phyloP scores from a whole-genome alignment of 2,113 vertebrate species.

The Epinephelus cyanopodus region DNA sequence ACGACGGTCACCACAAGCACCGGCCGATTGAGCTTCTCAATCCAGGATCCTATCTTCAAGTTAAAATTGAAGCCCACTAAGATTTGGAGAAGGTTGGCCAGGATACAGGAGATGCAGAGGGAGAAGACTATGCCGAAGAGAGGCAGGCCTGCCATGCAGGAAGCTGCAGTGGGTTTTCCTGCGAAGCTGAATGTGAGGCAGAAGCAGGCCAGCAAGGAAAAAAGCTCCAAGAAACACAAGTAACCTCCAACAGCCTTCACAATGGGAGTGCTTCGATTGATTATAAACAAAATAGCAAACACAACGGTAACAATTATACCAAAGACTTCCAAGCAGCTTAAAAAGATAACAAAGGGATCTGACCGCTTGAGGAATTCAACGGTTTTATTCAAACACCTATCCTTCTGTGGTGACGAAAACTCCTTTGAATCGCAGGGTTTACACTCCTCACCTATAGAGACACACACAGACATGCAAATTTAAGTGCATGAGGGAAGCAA shows the following conservation, averaged over 20 bases:
- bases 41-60: not conserved
- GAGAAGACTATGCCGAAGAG: slow-evolving; percentile 69
- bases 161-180: slow-evolving; percentile 15
- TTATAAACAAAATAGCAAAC: slow-evolving; percentile 55
- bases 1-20: slow-evolving; percentile 40
- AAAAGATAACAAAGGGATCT: slow-evolving; percentile 41
- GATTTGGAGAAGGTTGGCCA: slow-evolving; percentile 79
- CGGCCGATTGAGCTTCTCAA: slow-evolving; percentile 65
- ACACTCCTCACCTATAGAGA: slow-evolving; percentile 50
- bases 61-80: slow-evolving; percentile 71
- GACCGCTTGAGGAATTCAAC: slow-evolving; percentile 51
- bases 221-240: slow-evolving; percentile 72
- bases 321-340: slow-evolving; percentile 8
- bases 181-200: slow-evolving; percentile 46
- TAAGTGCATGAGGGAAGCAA: not conserved
- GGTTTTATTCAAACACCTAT: slow-evolving; percentile 49
- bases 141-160: slow-evolving; percentile 56
- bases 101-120: slow-evolving; percentile 75
- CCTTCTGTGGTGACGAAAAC: slow-evolving; percentile 43
- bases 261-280: slow-evolving; percentile 66
- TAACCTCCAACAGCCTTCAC: slow-evolving; percentile 75
- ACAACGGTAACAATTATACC: slow-evolving; percentile 51
- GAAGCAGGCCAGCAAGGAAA: slow-evolving; percentile 69
- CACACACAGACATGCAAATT: not conserved
- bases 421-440: fast-evolving